A percentile compares a stretch with the other conserved stretches of the same genome.
Conservation (phyloP, 2,888 invertebrate genomes). For the Odontocolon sp. region DNA sequence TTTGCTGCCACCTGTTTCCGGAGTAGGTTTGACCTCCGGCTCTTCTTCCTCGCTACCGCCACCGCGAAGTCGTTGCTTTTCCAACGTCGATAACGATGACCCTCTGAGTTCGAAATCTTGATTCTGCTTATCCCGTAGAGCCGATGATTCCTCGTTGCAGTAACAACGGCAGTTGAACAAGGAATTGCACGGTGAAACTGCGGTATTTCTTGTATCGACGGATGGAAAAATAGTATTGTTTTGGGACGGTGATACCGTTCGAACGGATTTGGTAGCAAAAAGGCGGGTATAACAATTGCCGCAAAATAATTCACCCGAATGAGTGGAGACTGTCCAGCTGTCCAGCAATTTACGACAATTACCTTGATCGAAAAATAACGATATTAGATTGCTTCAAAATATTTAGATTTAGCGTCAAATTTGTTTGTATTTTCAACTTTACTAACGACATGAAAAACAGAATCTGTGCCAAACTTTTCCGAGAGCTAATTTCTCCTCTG, state of each 20-base stretch:
- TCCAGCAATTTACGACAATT: conserved; percentile 77
- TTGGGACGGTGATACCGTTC: neutral
- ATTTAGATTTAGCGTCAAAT: conserved; percentile 3
- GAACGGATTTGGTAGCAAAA: conserved; percentile 56
- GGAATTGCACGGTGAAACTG: conserved; percentile 52
- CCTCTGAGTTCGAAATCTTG: conserved; percentile 14
- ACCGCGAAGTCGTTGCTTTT: conserved; percentile 65
- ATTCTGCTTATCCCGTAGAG: neutral
- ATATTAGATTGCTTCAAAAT: neutral
- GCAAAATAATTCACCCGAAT: conserved; percentile 76
- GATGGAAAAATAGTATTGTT: conserved; percentile 19
- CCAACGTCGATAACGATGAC: conserved; percentile 34
- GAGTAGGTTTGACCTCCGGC: conserved; percentile 15
- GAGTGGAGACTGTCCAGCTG: conserved; percentile 72
- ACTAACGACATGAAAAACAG: conserved; percentile 80
- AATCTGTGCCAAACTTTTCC: conserved; percentile 79
- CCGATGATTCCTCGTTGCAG: conserved; percentile 31
- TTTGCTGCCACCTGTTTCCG: conserved; percentile 38
- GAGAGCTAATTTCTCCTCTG: conserved; percentile 76
- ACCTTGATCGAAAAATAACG: conserved; percentile 65
- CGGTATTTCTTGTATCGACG: conserved; percentile 20
- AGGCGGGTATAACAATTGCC: conserved; percentile 71
- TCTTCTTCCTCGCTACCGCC: conserved; percentile 59
- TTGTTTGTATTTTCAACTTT: neutral
- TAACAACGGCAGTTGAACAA: conserved; percentile 54